Evolutionary conservation across 2,113 vertebrate species (phyloP).

Genomic region (Psittacus erithacus): DNA sequence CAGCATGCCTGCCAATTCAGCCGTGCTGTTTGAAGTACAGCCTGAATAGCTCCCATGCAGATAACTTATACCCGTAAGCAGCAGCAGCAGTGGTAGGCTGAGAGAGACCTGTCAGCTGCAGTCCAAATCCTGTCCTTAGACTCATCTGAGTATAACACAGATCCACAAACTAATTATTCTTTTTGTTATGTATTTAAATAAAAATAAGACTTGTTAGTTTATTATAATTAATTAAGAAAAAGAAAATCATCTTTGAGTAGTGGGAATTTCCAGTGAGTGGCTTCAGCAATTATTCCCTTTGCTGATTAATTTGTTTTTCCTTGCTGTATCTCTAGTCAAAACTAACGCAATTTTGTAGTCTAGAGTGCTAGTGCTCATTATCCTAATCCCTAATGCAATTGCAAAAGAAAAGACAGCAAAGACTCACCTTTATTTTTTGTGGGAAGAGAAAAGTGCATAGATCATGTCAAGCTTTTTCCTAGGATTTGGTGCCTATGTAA

Average conservation of each 20-base stretch:
- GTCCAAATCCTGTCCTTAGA: background rate
- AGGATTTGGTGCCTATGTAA: background rate
- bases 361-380: background rate
- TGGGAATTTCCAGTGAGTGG: background rate
- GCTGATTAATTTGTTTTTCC: background rate
- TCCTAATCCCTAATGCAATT: background rate
- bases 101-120: background rate
- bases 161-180: background rate
- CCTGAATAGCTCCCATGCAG: background rate
- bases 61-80: background rate
- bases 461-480: background rate
- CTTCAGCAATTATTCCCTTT: background rate
- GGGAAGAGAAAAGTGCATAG: background rate
- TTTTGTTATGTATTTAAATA: background rate
- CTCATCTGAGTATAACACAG: background rate
- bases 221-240: background rate
- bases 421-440: background rate
- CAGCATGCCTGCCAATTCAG: background rate
- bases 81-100: background rate
- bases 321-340: background rate
- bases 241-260: background rate
- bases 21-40: fast-evolving
- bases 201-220: background rate
- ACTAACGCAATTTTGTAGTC: background rate
- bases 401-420: background rate